Percentiles rank a stretch among this genome's conserved stretches.
phyloP scores from a whole-genome alignment of 2,113 vertebrate genomes.

The Ptilonorhynchus violaceus region DNA sequence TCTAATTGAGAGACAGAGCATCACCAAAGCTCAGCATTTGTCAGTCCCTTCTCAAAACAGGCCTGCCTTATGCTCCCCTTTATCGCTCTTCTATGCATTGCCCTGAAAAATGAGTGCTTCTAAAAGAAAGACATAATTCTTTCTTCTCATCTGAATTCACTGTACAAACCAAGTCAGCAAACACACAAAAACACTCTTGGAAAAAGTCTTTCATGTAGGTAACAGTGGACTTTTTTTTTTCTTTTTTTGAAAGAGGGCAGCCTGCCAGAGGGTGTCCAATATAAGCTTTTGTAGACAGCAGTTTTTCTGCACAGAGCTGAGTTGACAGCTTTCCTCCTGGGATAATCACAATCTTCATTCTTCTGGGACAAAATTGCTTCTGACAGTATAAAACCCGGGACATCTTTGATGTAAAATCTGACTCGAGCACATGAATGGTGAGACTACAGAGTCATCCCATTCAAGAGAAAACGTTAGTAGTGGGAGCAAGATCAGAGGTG shows the following conservation, averaged over 20 bases:
- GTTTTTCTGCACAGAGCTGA: conserved; percentile 57
- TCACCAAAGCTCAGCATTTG: background rate
- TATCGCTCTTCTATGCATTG: background rate
- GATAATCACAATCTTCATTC: conserved; percentile 61
- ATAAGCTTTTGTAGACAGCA: conserved; percentile 48
- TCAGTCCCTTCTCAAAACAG: background rate
- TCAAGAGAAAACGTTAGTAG: conserved; percentile 16
- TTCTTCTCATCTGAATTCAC: background rate
- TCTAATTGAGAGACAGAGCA: background rate
- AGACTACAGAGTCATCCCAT: conserved; percentile 28
- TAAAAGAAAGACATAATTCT: background rate
- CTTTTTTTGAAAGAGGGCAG: conserved; percentile 11
- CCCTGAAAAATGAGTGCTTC: background rate
- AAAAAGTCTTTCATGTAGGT: conserved; percentile 33
- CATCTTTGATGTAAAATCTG: conserved; percentile 67
- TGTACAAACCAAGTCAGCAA: background rate
- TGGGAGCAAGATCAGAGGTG: conserved; percentile 33
- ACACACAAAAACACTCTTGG: background rate
- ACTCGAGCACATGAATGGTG: conserved; percentile 46
- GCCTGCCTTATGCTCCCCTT: background rate
- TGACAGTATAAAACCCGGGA: conserved; percentile 65
- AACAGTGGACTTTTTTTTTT: background rate
- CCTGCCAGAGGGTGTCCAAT: conserved; percentile 50
- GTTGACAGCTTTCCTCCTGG: conserved; percentile 60
- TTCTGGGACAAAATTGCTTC: conserved; percentile 64